Conservation (phyloP, 2,797 vertebrate genomes). For the Rhinogobio ventralis region DNA sequence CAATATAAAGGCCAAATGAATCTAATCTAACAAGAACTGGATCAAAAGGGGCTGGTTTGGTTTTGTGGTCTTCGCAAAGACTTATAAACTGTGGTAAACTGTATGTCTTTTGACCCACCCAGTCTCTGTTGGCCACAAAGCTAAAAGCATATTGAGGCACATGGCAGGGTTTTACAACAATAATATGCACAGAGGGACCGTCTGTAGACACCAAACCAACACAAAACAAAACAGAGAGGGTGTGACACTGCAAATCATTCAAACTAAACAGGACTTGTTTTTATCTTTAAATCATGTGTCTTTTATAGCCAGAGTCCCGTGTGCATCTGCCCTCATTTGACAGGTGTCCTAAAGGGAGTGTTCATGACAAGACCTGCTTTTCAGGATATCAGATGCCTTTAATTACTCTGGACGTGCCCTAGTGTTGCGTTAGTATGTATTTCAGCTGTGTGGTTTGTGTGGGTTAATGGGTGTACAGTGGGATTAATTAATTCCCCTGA, state of each 20-base stretch:
- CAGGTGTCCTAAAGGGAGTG: constrained; percentile 25
- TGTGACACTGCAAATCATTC: constrained; percentile 26
- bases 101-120: constrained; percentile 1
- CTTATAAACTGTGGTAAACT: background rate
- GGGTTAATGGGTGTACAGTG: background rate
- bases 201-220: background rate
- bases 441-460: background rate
- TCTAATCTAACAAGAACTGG: background rate
- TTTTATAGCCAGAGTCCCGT: constrained; percentile 34
- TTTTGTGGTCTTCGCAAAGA: background rate
- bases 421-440: background rate
- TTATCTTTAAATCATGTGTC: constrained; percentile 45
- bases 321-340: constrained; percentile 44
- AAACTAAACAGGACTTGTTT: constrained; percentile 28
- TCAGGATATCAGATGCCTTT: background rate
- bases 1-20: background rate
- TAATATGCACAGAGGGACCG: background rate
- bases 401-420: background rate
- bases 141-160: background rate
- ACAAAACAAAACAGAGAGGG: background rate
- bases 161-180: constrained; percentile 3
- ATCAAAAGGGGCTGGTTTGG: constrained; percentile 15
- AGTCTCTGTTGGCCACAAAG: constrained; percentile 2
- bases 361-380: constrained; percentile 30
- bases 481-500: background rate